phyloP scores from a whole-genome alignment of 64 coral and sea anemone species.

The Pocillopora damicornis region DNA sequence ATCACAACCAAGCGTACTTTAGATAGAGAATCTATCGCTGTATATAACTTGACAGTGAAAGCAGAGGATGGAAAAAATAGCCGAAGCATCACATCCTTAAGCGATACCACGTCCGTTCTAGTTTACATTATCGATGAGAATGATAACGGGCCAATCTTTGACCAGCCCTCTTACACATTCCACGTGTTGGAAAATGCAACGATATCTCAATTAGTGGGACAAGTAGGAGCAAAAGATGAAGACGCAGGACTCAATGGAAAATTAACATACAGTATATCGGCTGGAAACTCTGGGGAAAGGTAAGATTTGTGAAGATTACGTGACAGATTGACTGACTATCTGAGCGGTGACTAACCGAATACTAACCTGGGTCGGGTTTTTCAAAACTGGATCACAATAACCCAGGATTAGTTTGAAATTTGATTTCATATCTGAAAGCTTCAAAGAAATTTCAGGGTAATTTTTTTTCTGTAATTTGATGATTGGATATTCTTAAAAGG shows the following conservation, averaged over 20 bases:
- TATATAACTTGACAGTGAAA: constrained; percentile 69
- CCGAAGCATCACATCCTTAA: constrained; percentile 21
- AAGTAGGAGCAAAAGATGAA: constrained; percentile 54
- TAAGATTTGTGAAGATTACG: neutral
- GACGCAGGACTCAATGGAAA: constrained; percentile 64
- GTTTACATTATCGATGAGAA: constrained; percentile 75
- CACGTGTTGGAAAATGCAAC: constrained; percentile 17
- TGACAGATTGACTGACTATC: no score
- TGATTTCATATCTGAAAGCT: no score
- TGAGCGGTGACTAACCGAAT: no score
- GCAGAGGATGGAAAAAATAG: constrained; percentile 45
- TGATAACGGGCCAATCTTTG: constrained; percentile 77
- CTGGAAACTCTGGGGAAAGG: constrained; percentile 57
- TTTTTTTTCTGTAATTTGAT: no score
- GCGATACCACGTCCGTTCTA: constrained; percentile 34
- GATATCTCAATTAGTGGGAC: constrained; percentile 34
- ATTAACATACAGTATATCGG: constrained; percentile 46
- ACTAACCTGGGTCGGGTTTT: no score
- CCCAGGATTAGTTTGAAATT: no score
- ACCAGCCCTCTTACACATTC: constrained; percentile 10
- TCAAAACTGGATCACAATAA: no score
- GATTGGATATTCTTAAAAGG: no score
- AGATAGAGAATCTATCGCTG: constrained; percentile 62
- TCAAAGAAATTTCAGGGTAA: no score
- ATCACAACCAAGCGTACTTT: constrained; percentile 67